These are phyloP conservation scores for Syngnathus rostellatus DNA, from an alignment of 2,797 vertebrate genomes.

Conservation along the genomic window DNA sequence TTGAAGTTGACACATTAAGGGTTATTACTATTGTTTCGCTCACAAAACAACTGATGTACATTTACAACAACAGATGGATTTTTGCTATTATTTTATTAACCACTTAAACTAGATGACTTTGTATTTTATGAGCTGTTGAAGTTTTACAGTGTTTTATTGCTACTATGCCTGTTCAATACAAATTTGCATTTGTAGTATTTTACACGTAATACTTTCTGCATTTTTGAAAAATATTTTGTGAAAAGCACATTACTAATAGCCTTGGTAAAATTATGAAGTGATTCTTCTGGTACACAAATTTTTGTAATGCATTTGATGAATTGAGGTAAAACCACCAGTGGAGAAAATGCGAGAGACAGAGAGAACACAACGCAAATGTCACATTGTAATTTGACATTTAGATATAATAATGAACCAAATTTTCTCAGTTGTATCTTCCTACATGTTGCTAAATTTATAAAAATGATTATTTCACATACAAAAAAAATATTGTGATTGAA, in stretches of 20 bases:
- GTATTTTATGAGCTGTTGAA: not conserved
- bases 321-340: not conserved
- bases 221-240: not conserved
- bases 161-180: not conserved
- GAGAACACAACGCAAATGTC: not conserved
- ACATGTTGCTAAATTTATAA: not conserved
- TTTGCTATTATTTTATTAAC: not conserved
- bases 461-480: not conserved
- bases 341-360: not conserved
- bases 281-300: not conserved
- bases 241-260: not conserved
- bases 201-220: not conserved
- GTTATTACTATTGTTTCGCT: no score
- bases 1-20: no score
- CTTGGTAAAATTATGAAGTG: not conserved
- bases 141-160: not conserved
- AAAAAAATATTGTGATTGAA: not conserved
- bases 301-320: not conserved
- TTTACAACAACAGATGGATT: not conserved
- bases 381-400: constrained; percentile 1
- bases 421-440: not conserved
- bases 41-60: not conserved
- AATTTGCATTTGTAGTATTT: not conserved
- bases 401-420: not conserved
- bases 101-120: not conserved